Evolutionary conservation across 1,140 invertebrate species (phyloP), one percentile per base, ranked within the genome.

Genomic region (Drosophila punjabiensis): DNA sequence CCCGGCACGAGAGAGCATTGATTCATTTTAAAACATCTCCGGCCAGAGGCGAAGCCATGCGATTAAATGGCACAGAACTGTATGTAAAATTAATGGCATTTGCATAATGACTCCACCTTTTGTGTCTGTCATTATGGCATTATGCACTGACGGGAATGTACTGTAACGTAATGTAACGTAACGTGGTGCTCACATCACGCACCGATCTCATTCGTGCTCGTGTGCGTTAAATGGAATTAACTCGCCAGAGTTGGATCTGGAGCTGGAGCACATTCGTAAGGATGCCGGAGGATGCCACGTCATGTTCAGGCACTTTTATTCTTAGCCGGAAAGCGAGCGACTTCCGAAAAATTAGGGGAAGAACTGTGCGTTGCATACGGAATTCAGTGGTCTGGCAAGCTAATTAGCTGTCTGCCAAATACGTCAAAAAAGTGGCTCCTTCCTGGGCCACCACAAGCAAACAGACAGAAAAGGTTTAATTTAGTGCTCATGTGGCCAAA

Each of bases 351-450:
- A 75, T 50, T 73, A 70, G 64, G 35, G 52, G 41, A 14, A 14
- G n/a, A 50, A 32, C 11, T 48, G 65, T 70, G 68, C 65, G 65
- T 32, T 58, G 68, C 68, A 74, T 74, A 20, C 43, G 30, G 41
- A 62, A 74, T 50, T 60, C 69, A 30, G 20, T 73, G 70, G 55
- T 33, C 24, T 52, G 53, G 66, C 20, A 35, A 75, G 50, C 68
- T 74, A 74, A 75, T 75, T 74, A 74, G 70, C 41, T 43, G 70
- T 32, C 53, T 60, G 66, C 18, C 53, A 28, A 74, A 71, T 43
- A 20, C 67, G 45, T 61, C 37, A 10, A 18, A 43, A 74, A 50
- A 39, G 63, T 28, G 28, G 24, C 24, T 35, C n/a, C 30, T 24
- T 35, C 18, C 6, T 14, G 53, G 53, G 53, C 32, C 32, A 55